Conservation (phyloP, 2,113 vertebrate species). For the Ariopsis seemanni region DNA sequence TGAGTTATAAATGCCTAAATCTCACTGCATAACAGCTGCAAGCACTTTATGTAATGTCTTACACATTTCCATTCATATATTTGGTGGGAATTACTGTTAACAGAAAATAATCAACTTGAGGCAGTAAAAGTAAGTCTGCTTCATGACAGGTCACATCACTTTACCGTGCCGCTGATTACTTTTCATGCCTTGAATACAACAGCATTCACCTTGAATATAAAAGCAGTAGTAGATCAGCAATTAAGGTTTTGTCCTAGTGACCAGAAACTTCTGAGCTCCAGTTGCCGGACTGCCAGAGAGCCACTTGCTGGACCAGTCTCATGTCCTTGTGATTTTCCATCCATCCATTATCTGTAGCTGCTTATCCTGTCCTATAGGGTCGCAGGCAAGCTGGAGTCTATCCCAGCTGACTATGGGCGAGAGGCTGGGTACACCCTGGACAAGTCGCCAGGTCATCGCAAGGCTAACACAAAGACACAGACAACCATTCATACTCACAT, state of each 20-base stretch:
- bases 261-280: background rate
- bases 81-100: too few species aligned
- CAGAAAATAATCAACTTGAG: too few species aligned
- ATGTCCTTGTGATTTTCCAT: background rate
- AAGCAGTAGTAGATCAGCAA: background rate
- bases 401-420: too few species aligned
- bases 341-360: too few species aligned
- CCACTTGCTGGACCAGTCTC: background rate
- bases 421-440: too few species aligned
- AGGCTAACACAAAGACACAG: too few species aligned
- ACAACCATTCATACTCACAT: too few species aligned
- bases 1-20: background rate
- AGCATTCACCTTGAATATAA: background rate
- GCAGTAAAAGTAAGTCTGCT: too few species aligned
- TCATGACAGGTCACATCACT: background rate
- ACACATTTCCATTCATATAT: too few species aligned
- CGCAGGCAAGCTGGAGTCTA: too few species aligned
- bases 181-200: background rate
- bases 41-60: background rate
- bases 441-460: too few species aligned
- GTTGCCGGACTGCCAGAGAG: background rate
- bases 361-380: too few species aligned
- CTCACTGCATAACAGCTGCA: background rate
- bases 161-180: background rate
- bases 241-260: background rate